These are phyloP conservation scores for Vanessa tameamea DNA, from an alignment of 1,140 invertebrate species.

Conservation along the genomic window DNA sequence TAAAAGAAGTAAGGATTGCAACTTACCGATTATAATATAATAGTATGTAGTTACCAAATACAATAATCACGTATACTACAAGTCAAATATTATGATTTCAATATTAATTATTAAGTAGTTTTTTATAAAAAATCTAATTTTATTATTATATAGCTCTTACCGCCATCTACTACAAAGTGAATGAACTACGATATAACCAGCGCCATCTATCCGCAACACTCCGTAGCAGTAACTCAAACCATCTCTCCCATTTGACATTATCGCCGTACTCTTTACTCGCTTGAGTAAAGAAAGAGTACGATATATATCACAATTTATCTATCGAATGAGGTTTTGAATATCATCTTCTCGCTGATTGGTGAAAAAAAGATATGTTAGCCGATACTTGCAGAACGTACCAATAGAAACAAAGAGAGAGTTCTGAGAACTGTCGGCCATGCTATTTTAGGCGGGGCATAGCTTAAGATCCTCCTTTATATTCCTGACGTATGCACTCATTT, in stretches of 20 bases:
- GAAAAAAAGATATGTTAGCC: conserved; percentile 48
- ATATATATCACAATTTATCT: conserved; percentile 49
- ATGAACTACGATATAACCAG: conserved; percentile 47
- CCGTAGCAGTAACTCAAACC: conserved; percentile 30
- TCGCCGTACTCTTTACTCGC: conserved; percentile 51
- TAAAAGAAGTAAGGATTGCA: neutral
- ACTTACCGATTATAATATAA: conserved; percentile 4
- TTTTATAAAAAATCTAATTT: neutral
- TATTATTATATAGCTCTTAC: neutral
- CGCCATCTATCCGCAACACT: conserved; percentile 58
- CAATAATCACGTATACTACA: neutral
- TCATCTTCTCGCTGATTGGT: conserved; percentile 66
- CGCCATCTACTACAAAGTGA: conserved; percentile 42
- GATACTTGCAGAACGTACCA: conserved; percentile 59
- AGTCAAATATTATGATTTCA: neutral
- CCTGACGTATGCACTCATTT: conserved; percentile 77
- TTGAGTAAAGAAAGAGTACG: conserved; percentile 54
- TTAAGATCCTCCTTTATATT: conserved; percentile 77
- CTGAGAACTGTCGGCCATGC: conserved; percentile 64
- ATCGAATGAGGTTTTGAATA: conserved; percentile 55
- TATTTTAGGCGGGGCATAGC: conserved; percentile 69
- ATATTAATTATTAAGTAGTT: neutral
- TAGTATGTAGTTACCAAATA: neutral
- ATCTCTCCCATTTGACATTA: conserved; percentile 47
- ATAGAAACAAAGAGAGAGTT: conserved; percentile 53